phyloP scores from a whole-genome alignment of 2,888 invertebrate genomes.

The Macropis europaea region DNA sequence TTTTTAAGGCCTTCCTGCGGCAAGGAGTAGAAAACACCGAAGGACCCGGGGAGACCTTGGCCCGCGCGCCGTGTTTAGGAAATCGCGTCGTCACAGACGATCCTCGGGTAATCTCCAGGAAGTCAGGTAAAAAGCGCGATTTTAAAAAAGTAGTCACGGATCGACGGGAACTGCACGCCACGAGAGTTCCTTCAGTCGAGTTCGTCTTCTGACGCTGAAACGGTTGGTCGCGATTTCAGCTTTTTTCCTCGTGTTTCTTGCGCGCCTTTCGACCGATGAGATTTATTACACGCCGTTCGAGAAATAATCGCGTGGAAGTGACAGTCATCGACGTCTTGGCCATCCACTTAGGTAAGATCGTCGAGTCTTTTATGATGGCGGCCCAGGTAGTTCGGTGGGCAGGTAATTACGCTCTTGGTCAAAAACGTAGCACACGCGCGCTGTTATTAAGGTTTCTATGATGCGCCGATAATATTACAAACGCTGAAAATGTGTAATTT shows the following conservation, averaged over 20 bases:
- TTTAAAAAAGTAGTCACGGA: background rate
- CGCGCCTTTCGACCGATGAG: no score
- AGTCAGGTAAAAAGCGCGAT: conserved; percentile 46
- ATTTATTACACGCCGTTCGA: background rate
- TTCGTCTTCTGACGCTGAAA: background rate
- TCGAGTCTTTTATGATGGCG: background rate
- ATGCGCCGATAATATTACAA: no score
- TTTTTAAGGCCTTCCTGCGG: conserved; percentile 60
- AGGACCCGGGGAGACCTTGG: conserved; percentile 66
- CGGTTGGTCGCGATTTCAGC: conserved; percentile 3
- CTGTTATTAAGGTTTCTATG: no score
- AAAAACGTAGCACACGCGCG: no score
- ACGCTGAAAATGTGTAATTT: no score
- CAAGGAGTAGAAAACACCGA: conserved; percentile 24
- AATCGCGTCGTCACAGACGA: conserved; percentile 34
- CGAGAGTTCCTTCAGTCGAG: no score
- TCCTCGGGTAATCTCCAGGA: conserved; percentile 10
- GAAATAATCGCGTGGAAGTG: no score
- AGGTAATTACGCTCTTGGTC: no score
- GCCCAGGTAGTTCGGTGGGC: background rate
- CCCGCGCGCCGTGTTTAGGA: conserved; percentile 27
- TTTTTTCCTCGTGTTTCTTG: background rate
- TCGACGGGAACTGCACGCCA: background rate
- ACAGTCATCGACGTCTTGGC: background rate
- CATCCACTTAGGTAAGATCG: conserved; percentile 20